Evolutionary conservation across 2,113 vertebrate species (phyloP), one percentile per base, ranked within the genome.

Genomic region (Scophthalmus maximus): DNA sequence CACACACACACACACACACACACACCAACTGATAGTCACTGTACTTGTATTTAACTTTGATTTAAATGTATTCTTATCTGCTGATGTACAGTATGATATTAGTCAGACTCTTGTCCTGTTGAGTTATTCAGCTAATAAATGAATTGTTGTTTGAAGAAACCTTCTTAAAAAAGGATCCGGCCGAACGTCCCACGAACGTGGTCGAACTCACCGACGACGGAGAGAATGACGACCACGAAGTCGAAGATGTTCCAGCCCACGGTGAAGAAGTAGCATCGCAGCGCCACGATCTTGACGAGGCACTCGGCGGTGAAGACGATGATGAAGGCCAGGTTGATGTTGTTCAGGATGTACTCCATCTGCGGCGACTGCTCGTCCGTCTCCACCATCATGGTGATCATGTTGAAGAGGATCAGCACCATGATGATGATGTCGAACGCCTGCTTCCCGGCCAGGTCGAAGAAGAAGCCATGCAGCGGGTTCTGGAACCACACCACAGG

Each of bases 381-480:
- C 92, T 99, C 98, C 90, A 99, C 98, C 98, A 99, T 99, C 98
- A 99, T 99, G 78, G 98, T 99, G 79, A 98, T 93, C 98, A 99
- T 99, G 92, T 99, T 99, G 74, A 99, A 78, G 85, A 97, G 96
- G 92, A 99, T 99, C 73, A 99, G 95, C 55, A 98, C 93, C 98
- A 99, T 99, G 92, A 99, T 99, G 88, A 95, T 93, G 90, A 99
- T 97, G 60, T 99, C 97, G 1, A 99, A 99, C 56, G 92, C 96
- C 93, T 99, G 98, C 82, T 96, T 97, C 53, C 94, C 94, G 65
- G 96, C 96, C 14, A 98, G 78, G 80, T 99, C 98, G 6, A 98
- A 99, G 84, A 98, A 91, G 88, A 99, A 95, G 81, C 96, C 96
- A 88, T 98, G 96, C 76, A 96, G 87, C 44, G 91, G 73, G 89